Conservation (phyloP, 2,888 invertebrate genomes). For the Campopleginae sp. region DNA sequence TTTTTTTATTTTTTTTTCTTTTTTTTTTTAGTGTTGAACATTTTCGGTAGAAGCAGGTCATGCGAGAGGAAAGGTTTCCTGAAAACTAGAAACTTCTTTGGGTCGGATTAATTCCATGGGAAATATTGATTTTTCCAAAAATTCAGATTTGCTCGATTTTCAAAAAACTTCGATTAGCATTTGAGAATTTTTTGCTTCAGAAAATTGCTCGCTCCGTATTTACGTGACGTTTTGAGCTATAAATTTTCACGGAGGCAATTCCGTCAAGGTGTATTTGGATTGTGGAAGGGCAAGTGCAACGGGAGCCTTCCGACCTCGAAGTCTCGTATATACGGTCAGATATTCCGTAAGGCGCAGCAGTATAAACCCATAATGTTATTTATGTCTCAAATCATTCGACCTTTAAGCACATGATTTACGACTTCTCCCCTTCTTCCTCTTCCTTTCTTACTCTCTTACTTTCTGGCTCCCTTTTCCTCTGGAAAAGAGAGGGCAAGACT, state of each 20-base stretch:
- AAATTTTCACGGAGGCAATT: conserved; percentile 34
- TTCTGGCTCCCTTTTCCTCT: conserved; percentile 12
- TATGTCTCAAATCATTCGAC: conserved; percentile 81
- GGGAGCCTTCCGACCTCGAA: conserved; percentile 50
- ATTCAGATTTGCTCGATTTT: background rate
- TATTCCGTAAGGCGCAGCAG: conserved; percentile 61
- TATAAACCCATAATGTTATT: conserved; percentile 83
- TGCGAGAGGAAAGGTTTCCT: background rate
- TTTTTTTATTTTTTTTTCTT: conserved; percentile 25
- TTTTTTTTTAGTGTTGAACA: background rate
- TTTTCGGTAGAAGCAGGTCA: conserved; percentile 44
- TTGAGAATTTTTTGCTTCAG: background rate
- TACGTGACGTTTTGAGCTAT: conserved; percentile 8
- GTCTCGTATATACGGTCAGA: conserved; percentile 8
- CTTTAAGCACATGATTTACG: conserved; percentile 79
- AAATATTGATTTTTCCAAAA: background rate
- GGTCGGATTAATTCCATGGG: background rate
- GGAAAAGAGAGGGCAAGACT: conserved; percentile 22
- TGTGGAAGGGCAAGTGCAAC: conserved; percentile 54
- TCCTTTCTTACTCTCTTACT: conserved; percentile 24
- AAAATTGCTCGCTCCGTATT: background rate
- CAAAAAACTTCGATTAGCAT: background rate
- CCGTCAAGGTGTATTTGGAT: conserved; percentile 19
- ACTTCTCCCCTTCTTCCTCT: conserved; percentile 31
- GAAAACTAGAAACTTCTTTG: conserved; percentile 2